A percentile compares a stretch with the other conserved stretches of the same genome.
These are phyloP conservation scores for Trimorus sp. DNA, from an alignment of 2,888 invertebrate species.

Conservation along the genomic window DNA sequence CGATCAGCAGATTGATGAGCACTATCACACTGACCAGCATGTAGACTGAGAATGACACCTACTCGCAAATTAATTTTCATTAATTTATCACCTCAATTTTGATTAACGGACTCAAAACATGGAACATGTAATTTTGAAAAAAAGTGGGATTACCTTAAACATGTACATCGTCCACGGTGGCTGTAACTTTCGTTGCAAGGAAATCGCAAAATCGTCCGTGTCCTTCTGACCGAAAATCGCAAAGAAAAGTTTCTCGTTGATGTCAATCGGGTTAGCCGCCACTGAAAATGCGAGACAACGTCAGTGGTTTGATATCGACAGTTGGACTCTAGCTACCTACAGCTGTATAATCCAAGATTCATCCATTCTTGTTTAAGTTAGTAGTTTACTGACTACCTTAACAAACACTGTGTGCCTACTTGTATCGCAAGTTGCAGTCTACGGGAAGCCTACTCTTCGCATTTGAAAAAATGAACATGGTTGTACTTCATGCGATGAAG, in stretches of 20 bases:
- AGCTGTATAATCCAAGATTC: slow-evolving; percentile 26
- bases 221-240: slow-evolving; percentile 98
- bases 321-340: neutral
- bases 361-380: slow-evolving; percentile 31
- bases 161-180: slow-evolving; percentile 92
- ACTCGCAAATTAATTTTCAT: slow-evolving; percentile 13
- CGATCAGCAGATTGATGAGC: slow-evolving; percentile 99
- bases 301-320: slow-evolving; percentile 13
- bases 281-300: slow-evolving; percentile 85
- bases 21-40: slow-evolving; percentile 99
- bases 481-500: slow-evolving; percentile 55
- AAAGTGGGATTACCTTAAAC: slow-evolving; percentile 85
- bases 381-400: slow-evolving; percentile 38
- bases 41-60: slow-evolving; percentile 93
- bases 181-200: slow-evolving; percentile 83
- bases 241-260: slow-evolving; percentile 99
- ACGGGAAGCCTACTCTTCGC: slow-evolving; percentile 46
- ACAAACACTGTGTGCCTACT: slow-evolving; percentile 43
- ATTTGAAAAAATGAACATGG: slow-evolving; percentile 21
- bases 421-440: slow-evolving; percentile 38
- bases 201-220: slow-evolving; percentile 84
- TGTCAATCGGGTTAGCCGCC: slow-evolving; percentile 93
- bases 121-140: neutral
- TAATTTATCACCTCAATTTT: slow-evolving; percentile 1
- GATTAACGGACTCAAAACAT: neutral